Base-by-base conservation (phyloP, 2,113 vertebrate genomes). In the Xiphophorus maculatus region DNA sequence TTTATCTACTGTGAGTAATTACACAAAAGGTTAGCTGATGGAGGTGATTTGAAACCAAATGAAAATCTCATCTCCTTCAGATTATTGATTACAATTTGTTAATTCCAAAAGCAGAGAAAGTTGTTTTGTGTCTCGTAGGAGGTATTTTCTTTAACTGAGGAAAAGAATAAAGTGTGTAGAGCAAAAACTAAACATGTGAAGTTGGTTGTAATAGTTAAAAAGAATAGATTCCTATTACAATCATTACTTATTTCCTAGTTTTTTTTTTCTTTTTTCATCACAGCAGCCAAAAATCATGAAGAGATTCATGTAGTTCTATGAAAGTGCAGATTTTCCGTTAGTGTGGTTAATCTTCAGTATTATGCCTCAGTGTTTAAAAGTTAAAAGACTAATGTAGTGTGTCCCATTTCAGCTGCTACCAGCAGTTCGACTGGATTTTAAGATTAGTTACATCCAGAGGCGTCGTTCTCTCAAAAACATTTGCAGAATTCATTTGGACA, bases 1-100 rank as follows among this genome's bases (percentile, higher is more conserved):
- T 84, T 76, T 66, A 80, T 82, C 80, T 73, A 66, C 73, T 74
- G 11, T 79, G 74, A 75, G 86, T 74, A 82, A 89, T 87, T 80
- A 84, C 76, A 76, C 48, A 76, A 73, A 81, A 70, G 54, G 69
- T 76, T 69, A 67, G 61, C 73, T 81, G 75, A 88, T 69, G 58
- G 63, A 79, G 72, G 66, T 64, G 44, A 84, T 74, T 82, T 83
- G 73, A 81, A 79, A 67, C 71, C 74, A 75, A 86, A 80, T 63
- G 58, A 75, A 61, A 81, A 67, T 69, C 61, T 62, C 66, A 79
- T 83, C 62, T 62, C 48, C 48, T 35, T 42, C 61, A 25, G 15
- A 60, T 69, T 67, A 30, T 6, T 72, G 54, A 58, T 63, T 71
- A 5, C 60, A 71, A 75, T 14, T 37, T 30, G 0, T 32, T 61